Evolutionary conservation across 2,113 vertebrate species (phyloP).

Genomic region (Cnemophilus loriae): DNA sequence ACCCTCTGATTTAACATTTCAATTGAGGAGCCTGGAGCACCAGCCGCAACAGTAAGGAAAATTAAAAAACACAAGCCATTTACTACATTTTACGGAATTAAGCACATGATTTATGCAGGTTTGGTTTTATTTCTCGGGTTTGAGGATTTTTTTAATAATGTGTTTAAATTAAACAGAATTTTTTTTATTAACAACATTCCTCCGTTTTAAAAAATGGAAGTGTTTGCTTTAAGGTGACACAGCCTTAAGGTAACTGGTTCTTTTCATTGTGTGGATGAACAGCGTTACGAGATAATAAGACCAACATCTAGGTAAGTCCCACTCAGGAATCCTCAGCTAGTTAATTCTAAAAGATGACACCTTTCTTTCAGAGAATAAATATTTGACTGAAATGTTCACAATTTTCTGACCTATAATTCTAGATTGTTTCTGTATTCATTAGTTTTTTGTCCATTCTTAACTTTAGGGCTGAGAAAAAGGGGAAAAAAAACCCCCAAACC

Average conservation of each 20-base stretch:
- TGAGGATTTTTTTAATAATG: background rate
- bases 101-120: background rate
- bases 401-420: background rate
- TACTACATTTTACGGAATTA: background rate
- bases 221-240: background rate
- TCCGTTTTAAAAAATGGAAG: background rate
- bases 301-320: background rate
- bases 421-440: background rate
- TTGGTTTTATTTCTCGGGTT: background rate
- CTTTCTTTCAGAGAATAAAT: background rate
- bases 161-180: background rate
- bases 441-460: background rate
- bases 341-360: background rate
- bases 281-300: background rate
- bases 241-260: background rate
- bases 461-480: background rate
- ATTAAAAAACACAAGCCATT: background rate
- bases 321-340: background rate
- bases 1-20: background rate
- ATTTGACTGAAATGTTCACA: background rate
- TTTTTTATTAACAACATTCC: background rate
- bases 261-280: background rate
- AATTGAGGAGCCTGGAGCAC: background rate
- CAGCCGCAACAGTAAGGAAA: background rate
- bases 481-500: accelerated